A percentile compares a stretch with the other conserved stretches of the same genome.
phyloP scores from a whole-genome alignment of 2,888 invertebrate genomes.

The Ormyrus rosae region DNA sequence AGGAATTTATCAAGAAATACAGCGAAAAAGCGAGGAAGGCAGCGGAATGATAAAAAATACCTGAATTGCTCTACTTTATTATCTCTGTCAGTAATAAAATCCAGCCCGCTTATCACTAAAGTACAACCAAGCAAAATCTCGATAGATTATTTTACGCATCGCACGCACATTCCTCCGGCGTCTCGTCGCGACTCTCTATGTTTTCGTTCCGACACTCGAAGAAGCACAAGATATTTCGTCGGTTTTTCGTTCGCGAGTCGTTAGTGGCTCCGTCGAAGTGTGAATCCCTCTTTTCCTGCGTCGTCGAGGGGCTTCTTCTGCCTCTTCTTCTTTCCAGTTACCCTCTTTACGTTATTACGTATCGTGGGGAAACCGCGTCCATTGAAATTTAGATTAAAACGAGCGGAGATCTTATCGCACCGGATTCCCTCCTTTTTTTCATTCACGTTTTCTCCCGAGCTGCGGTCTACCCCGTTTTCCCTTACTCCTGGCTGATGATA shows the following conservation, averaged over 20 bases:
- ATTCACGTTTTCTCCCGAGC: too few relatives aligned
- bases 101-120: background rate
- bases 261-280: conserved; percentile 71
- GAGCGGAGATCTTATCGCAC: background rate
- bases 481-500: too few relatives aligned
- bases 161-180: conserved; percentile 23
- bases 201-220: background rate
- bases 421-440: too few relatives aligned
- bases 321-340: conserved; percentile 17
- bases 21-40: too few relatives aligned
- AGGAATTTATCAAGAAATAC: too few relatives aligned
- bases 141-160: conserved; percentile 18
- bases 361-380: conserved; percentile 49
- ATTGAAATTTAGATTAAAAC: conserved; percentile 48
- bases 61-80: too few relatives aligned
- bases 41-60: too few relatives aligned
- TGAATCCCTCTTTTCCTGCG: conserved; percentile 63
- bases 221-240: conserved; percentile 10
- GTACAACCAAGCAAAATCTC: background rate
- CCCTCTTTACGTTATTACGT: conserved; percentile 34
- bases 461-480: too few relatives aligned
- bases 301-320: conserved; percentile 60
- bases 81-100: too few relatives aligned
- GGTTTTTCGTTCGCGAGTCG: conserved; percentile 51
- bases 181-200: background rate